Evolutionary conservation across 2,888 invertebrate species (phyloP).

Genomic region (Periphyllus acericola): DNA sequence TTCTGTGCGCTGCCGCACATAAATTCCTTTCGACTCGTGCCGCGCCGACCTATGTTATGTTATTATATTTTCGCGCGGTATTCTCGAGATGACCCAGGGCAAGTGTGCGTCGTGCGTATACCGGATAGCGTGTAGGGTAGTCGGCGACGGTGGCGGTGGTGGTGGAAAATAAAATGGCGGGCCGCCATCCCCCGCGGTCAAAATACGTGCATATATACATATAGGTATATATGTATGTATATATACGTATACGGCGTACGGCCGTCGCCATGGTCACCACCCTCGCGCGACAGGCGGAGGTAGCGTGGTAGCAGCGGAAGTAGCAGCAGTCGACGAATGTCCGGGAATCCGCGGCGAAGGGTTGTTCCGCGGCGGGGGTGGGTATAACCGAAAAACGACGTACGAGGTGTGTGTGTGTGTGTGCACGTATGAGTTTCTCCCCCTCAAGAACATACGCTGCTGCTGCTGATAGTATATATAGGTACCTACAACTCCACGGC

Average conservation of each 20-base stretch:
- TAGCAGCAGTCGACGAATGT: conserved; percentile 26
- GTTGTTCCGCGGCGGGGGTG: background rate
- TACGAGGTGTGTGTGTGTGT: background rate
- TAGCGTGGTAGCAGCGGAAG: background rate
- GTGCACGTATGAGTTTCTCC: background rate
- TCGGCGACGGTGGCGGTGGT: background rate
- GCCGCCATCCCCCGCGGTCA: conserved; percentile 59
- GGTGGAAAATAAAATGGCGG: conserved; percentile 61
- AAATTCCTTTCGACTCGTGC: too few species aligned
- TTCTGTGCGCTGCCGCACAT: too few species aligned
- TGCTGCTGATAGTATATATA: background rate
- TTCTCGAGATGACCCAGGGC: conserved; percentile 32
- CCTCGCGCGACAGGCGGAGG: conserved; percentile 20
- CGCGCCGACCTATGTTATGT: too few species aligned
- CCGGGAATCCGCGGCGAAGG: conserved; percentile 23
- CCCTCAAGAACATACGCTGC: background rate
- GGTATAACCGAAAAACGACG: conserved; percentile 40
- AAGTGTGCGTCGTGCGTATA: background rate
- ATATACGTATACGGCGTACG: background rate
- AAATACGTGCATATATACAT: conserved; percentile 8
- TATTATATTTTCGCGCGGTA: too few species aligned
- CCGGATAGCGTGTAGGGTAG: background rate
- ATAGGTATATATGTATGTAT: background rate
- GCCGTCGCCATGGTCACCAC: conserved; percentile 62
- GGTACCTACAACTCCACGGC: background rate